Percentiles rank a stretch among this genome's conserved stretches.
These are phyloP conservation scores for Keiferia lycopersicella DNA, from an alignment of 2,888 invertebrate genomes.

Conservation along the genomic window DNA sequence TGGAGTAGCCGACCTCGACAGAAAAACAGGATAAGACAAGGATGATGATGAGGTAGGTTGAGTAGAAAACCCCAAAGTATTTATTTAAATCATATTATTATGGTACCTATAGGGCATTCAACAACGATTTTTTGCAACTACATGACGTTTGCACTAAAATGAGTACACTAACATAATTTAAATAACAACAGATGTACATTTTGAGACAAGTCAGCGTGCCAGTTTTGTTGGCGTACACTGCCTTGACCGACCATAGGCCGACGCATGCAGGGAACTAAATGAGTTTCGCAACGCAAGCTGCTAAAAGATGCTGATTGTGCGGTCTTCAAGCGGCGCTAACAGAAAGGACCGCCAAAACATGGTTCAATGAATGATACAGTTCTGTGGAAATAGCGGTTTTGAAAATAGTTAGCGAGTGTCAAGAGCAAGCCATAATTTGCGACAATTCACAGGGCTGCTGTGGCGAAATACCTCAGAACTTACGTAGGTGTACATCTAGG, in stretches of 20 bases:
- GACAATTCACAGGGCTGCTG: slow-evolving; percentile 25
- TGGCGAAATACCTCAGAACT: not conserved
- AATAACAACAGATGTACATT: slow-evolving; percentile 9
- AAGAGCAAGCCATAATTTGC: slow-evolving; percentile 40
- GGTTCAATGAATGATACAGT: slow-evolving; percentile 48
- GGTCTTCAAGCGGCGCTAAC: slow-evolving; percentile 49
- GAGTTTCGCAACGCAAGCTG: slow-evolving; percentile 44
- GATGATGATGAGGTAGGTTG: no score
- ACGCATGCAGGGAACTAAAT: slow-evolving; percentile 38
- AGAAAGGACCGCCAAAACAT: slow-evolving; percentile 52
- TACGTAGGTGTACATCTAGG: no score
- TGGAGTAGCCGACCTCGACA: no score
- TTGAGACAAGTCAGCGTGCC: slow-evolving; percentile 7
- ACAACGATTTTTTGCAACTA: no score
- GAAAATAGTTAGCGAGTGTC: slow-evolving; percentile 49
- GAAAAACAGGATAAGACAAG: no score
- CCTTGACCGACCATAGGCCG: slow-evolving; percentile 27
- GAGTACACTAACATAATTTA: not conserved
- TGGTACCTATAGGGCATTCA: no score
- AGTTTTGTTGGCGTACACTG: slow-evolving; percentile 14
- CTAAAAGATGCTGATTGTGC: slow-evolving; percentile 13
- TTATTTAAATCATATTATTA: no score
- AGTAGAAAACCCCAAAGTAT: no score
- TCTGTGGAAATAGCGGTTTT: slow-evolving; percentile 47
- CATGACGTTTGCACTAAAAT: no score